Evolutionary conservation across 1,140 invertebrate species (phyloP).

Genomic region (Trichonephila clavata): DNA sequence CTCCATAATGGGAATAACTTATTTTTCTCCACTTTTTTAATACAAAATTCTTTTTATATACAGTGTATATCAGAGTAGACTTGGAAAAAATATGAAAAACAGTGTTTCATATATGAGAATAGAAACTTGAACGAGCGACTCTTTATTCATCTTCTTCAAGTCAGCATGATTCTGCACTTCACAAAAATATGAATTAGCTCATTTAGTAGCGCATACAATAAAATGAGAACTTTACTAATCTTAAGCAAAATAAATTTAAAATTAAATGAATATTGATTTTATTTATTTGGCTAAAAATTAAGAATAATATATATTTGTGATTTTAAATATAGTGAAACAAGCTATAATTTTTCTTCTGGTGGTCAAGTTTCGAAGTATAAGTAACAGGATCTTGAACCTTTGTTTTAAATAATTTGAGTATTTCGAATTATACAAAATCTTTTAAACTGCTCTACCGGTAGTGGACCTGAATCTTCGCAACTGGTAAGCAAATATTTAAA

Average conservation of each 20-base stretch:
- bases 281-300: neutral
- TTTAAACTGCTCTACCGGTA: conserved; percentile 39
- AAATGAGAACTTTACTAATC: neutral
- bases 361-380: neutral
- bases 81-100: no score
- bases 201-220: neutral
- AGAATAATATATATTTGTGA: neutral
- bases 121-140: neutral
- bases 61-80: no score
- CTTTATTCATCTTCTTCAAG: neutral
- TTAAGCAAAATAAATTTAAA: neutral
- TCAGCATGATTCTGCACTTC: conserved; percentile 39
- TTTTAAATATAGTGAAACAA: neutral
- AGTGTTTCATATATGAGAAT: neutral
- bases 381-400: neutral
- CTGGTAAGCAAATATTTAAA: conserved; percentile 21
- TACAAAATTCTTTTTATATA: neutral
- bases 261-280: neutral
- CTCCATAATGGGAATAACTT: conserved; percentile 85
- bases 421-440: conserved; percentile 16
- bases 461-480: neutral
- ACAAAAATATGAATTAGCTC: neutral
- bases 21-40: neutral
- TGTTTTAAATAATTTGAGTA: neutral
- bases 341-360: neutral